A percentile compares a stretch with the other conserved stretches of the same genome.
These are phyloP conservation scores for Pachycephala philippinensis DNA, from an alignment of 2,113 vertebrate genomes.

Conservation along the genomic window DNA sequence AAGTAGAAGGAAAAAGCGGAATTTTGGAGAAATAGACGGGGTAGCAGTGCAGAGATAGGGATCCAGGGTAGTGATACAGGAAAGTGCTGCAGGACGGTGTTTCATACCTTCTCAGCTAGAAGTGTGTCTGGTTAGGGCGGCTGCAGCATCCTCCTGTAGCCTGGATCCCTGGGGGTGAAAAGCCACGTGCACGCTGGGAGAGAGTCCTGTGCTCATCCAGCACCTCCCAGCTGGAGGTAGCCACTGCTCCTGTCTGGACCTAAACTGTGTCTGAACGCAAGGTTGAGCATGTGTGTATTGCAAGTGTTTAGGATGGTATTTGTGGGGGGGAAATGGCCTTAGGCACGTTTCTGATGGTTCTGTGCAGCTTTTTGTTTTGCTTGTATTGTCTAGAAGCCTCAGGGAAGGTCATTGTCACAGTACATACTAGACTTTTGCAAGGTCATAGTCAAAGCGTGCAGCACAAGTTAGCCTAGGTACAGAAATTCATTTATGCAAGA, in stretches of 20 bases:
- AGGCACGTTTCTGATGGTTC: neutral
- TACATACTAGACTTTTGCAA: neutral
- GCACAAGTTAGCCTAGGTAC: neutral
- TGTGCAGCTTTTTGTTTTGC: neutral
- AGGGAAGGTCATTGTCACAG: neutral
- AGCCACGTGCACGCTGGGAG: neutral
- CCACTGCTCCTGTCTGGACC: fast-evolving
- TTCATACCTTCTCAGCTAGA: fast-evolving
- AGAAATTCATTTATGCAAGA: neutral
- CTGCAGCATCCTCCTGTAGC: neutral
- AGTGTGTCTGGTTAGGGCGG: neutral
- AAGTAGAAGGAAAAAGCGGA: neutral
- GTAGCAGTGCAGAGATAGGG: neutral
- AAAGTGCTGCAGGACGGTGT: neutral
- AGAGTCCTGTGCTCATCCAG: neutral
- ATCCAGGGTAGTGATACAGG: fast-evolving
- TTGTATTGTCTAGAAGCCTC: neutral
- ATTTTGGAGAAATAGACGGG: neutral
- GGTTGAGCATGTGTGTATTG: neutral
- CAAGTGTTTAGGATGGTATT: neutral
- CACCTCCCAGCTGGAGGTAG: neutral
- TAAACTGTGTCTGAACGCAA: neutral
- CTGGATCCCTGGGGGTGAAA: neutral
- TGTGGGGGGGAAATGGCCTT: fast-evolving
- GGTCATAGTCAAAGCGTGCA: neutral